Base-by-base conservation (phyloP, 2,888 invertebrate genomes). In the Lamellibrachia columna region DNA sequence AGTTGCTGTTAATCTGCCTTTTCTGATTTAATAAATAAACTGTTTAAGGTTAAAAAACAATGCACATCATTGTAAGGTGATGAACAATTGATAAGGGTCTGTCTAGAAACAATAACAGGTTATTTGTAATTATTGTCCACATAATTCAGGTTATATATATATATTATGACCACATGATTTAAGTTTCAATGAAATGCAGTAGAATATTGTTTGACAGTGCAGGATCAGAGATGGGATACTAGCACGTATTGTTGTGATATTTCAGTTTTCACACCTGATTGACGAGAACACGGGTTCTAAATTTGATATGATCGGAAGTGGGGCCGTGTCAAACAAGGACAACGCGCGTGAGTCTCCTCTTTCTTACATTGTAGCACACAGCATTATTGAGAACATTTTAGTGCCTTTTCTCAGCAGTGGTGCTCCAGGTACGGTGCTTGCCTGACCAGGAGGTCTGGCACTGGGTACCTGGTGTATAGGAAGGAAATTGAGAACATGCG, bases 251-350 rank as follows among this genome's bases (percentile, higher is more conserved):
- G 15, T 1, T 75, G 91, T 52, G 6, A 22, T 3, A 53, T 92
- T 90, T 40, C 91, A 93, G 93, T 99, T 99, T 97, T 98, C 98
- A 0, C 98, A 98, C 91, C 97, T 99, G 94, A 97, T 99, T 92
- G 99, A 99, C 96, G 98, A 98, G 93, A 98, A 98, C 92, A 98
- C 98, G 15, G 95, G 95, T 9, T 94, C 95, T 0, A 97, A 97
- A 91, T 97, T 97, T 4, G 97, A 97, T 95, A 97, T 97, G 92
- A 98, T 98, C 52, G 98, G 98, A 40, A 97, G 98, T 91, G 94
- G 96, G 90, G 96, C 96, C 58, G 92, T 96, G 53, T 94, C 95
- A 2, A 96, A 96, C 91, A 95, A 95, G 92, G 96, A 96, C 93
- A 96, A 96, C 93, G 95, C 96, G 92, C 94, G 96, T 96, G 93